These are phyloP conservation scores for Dicaeum eximium DNA, from an alignment of 2,113 vertebrate species.

Conservation along the genomic window DNA sequence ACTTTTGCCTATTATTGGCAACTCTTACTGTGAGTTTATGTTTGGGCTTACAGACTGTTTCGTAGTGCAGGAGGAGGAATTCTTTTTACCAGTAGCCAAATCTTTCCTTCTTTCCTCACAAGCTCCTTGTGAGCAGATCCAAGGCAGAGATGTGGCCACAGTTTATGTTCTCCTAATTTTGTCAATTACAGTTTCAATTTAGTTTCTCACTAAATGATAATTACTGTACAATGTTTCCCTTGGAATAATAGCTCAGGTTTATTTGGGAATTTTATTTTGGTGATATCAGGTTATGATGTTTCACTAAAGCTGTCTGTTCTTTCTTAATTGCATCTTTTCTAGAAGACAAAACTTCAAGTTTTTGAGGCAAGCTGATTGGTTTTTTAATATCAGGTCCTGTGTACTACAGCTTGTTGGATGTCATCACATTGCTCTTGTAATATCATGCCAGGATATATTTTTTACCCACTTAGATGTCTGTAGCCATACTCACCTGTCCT, in stretches of 20 bases:
- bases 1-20: background rate
- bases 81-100: background rate
- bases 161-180: background rate
- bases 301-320: background rate
- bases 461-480: background rate
- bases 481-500: background rate
- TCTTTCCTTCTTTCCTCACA: background rate
- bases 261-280: background rate
- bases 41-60: background rate
- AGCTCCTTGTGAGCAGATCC: background rate
- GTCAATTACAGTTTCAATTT: background rate
- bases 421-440: background rate
- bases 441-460: background rate
- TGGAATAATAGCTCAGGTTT: background rate
- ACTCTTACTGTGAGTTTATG: background rate
- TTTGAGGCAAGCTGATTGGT: background rate
- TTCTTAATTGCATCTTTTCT: background rate
- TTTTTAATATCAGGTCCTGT: background rate
- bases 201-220: background rate
- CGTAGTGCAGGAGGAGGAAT: background rate
- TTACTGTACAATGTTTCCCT: background rate
- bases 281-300: background rate
- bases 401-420: background rate
- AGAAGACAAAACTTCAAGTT: background rate
- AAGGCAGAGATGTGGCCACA: background rate